Conservation (phyloP, 2,888 invertebrate genomes). For the Teleiodes luculella region DNA sequence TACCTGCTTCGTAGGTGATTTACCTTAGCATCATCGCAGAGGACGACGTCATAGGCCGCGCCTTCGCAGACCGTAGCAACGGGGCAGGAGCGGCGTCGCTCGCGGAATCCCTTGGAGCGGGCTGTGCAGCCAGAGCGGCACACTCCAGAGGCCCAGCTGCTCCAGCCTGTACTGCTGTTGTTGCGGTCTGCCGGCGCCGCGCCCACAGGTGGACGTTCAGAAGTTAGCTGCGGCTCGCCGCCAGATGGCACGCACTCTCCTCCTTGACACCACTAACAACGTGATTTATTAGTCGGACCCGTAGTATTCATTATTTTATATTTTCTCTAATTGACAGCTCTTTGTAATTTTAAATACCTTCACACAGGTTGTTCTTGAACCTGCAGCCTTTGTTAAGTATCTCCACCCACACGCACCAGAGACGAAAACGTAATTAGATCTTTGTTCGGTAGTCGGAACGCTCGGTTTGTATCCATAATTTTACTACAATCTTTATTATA, state of each 20-base stretch:
- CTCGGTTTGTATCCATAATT: too few relatives aligned
- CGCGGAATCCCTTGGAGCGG: constrained; percentile 80
- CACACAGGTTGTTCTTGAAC: too few relatives aligned
- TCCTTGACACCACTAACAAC: constrained; percentile 81
- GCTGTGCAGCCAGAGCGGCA: constrained; percentile 84
- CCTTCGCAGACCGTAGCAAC: constrained; percentile 80
- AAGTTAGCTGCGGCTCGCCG: constrained; percentile 30
- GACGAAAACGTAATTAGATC: too few relatives aligned
- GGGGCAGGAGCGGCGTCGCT: constrained; percentile 78
- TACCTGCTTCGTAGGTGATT: neutral
- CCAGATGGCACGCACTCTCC: constrained; percentile 79
- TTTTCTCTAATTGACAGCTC: neutral
- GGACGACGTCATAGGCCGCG: constrained; percentile 79
- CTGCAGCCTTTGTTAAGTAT: too few relatives aligned
- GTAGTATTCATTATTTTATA: neutral
- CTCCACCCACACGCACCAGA: too few relatives aligned
- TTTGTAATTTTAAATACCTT: too few relatives aligned
- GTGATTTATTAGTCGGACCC: constrained; percentile 15
- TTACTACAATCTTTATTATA: too few relatives aligned
- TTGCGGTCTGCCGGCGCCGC: constrained; percentile 38
- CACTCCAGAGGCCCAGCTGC: constrained; percentile 78
- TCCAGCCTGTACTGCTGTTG: constrained; percentile 68
- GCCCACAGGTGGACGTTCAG: constrained; percentile 51
- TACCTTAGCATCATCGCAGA: constrained; percentile 83
- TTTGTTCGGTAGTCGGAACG: too few relatives aligned